A percentile compares a stretch with the other conserved stretches of the same genome.
Evolutionary conservation across 1,140 invertebrate genomes (phyloP).

Genomic region (Lepidostoma basale): DNA sequence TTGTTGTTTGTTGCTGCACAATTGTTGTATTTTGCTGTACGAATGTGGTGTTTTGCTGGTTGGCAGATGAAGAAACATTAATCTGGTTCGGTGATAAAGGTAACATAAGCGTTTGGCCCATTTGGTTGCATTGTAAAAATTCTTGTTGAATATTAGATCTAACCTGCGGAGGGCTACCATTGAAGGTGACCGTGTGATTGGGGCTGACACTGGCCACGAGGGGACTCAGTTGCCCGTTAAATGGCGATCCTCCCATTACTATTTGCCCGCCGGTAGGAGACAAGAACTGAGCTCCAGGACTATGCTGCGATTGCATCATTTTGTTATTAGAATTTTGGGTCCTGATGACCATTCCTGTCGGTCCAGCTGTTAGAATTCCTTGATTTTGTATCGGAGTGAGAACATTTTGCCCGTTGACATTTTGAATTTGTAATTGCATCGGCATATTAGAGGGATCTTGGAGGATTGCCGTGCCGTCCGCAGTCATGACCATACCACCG

Average conservation of each 20-base stretch:
- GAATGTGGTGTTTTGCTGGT: constrained; percentile 74
- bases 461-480: constrained; percentile 71
- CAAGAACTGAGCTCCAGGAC: constrained; percentile 72
- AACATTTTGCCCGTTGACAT: constrained; percentile 79
- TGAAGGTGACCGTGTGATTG: constrained; percentile 71
- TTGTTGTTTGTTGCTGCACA: constrained; percentile 67
- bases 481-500: constrained; percentile 77
- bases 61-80: constrained; percentile 63
- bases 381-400: constrained; percentile 76
- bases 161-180: constrained; percentile 63
- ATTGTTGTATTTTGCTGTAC: constrained; percentile 75
- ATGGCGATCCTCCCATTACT: constrained; percentile 74
- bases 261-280: constrained; percentile 76
- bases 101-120: constrained; percentile 79
- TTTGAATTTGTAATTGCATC: constrained; percentile 78
- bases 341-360: constrained; percentile 78
- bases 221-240: constrained; percentile 79
- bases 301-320: constrained; percentile 72
- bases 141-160: constrained; percentile 68
- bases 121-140: constrained; percentile 71
- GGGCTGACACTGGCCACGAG: constrained; percentile 76
- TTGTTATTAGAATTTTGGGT: constrained; percentile 75
- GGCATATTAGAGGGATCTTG: constrained; percentile 71
- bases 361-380: constrained; percentile 71
- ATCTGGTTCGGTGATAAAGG: constrained; percentile 72